Conservation (phyloP, 2,113 vertebrate species). For the Muntiacus reevesi region DNA sequence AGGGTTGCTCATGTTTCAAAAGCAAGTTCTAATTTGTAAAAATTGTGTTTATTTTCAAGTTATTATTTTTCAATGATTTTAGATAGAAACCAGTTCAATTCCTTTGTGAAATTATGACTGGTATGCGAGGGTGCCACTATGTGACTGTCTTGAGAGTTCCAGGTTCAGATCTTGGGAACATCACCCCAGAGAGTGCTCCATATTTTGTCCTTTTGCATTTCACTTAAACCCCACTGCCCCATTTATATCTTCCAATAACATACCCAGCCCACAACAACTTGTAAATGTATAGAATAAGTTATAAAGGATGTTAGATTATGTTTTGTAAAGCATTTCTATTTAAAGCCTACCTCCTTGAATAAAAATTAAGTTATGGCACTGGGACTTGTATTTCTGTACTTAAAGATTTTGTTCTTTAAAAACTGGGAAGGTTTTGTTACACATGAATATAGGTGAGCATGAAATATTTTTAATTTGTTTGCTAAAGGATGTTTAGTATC, state of each 20-base stretch:
- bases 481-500: neutral
- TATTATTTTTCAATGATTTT: neutral
- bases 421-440: neutral
- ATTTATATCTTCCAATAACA: neutral
- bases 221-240: fast-evolving
- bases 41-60: neutral
- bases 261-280: neutral
- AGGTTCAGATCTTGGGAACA: fast-evolving
- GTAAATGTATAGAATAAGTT: neutral
- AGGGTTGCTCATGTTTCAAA: neutral
- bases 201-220: neutral
- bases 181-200: fast-evolving
- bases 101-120: neutral
- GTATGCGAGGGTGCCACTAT: neutral
- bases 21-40: neutral
- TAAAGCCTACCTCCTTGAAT: neutral
- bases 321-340: neutral
- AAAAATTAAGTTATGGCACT: neutral
- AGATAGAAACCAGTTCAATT: neutral
- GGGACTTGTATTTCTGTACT: neutral
- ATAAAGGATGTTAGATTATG: neutral
- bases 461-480: neutral
- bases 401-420: neutral
- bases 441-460: neutral
- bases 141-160: neutral